Base-by-base conservation (phyloP, 2,113 vertebrate species). In the Oryzias celebensis region DNA sequence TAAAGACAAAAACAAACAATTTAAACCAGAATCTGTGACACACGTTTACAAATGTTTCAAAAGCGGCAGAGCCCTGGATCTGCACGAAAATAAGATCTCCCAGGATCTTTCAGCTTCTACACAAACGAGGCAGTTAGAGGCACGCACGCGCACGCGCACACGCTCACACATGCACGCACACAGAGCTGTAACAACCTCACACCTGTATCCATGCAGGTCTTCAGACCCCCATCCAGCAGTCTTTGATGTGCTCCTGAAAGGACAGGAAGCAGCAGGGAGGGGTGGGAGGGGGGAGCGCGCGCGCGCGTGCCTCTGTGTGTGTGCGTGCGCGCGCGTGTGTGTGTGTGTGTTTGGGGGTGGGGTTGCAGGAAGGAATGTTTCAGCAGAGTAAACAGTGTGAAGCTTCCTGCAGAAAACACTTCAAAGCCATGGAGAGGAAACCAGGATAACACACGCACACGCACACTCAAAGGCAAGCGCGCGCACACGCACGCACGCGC, bases 401-500 rank as follows among this genome's bases (percentile, higher is more conserved):
- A 73, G 84, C 86, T 88, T 85, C 83, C 86, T 88, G 86, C 75
- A 83, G 82, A 85, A 84, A 81, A 76, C 77, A 86, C 84, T 88
- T 84, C 79, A 88, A 85, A 88, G 82, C 70, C 66, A 31, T 14
- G n/a, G 49, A 76, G 77, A 79, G 86, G 81, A 88, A 83, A 83
- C 79, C 50, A 60, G 75, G 70, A 83, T 58, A 43, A 57, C 4
- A 54, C 50, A 64, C 53, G 24, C 50, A 55, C 48, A 41, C 28
- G 46, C 45, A 20, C 48, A 23, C 52, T 54, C 53, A 48, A 20
- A 31, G 62, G 56, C 58, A 31, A 48, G 48, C 50, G 41, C 52
- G 53, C 60, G 23, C 42, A 42, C 47, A 45, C 56, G 47, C 58
- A 49, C 45, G 49, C 48, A 45, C 18, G 43, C 23, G 17, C 44